These are phyloP conservation scores for Diacarnus erythraeanus DNA, from an alignment of 37 sponge, comb jelly and placozoan genomes.

Conservation along the genomic window DNA sequence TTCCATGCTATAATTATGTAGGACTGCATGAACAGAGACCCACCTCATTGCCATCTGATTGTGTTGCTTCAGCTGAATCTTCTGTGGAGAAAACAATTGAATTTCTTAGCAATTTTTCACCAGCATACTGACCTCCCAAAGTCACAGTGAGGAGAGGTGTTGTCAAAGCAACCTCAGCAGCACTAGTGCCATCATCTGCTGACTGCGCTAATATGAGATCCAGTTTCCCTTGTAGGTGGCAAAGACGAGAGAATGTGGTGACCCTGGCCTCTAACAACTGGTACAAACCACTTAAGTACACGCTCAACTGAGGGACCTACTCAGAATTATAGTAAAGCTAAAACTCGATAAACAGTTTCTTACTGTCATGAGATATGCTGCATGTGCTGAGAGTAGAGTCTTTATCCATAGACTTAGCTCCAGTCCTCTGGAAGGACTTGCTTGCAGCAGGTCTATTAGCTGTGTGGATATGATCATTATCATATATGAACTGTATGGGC, in stretches of 20 bases:
- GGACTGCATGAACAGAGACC: too few relatives aligned
- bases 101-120: too few relatives aligned
- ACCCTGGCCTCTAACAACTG: constrained; percentile 45
- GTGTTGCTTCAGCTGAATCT: too few relatives aligned
- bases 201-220: constrained; percentile 45
- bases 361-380: constrained; percentile 58
- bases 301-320: constrained; percentile 44
- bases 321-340: not conserved
- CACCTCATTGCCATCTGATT: too few relatives aligned
- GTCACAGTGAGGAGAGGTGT: constrained; percentile 26
- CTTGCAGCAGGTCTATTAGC: constrained; percentile 42
- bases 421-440: constrained; percentile 26
- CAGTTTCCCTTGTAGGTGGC: constrained; percentile 56
- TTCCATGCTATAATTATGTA: too few relatives aligned
- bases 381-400: constrained; percentile 37
- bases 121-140: too few relatives aligned
- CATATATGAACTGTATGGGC: too few relatives aligned
- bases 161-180: not conserved
- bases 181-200: not conserved
- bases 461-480: too few relatives aligned
- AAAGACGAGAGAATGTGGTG: constrained; percentile 22
- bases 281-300: constrained; percentile 35
- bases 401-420: constrained; percentile 59
- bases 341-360: not conserved
- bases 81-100: too few relatives aligned